Conservation (phyloP, 2,113 vertebrate genomes). For the Zapus hudsonius region DNA sequence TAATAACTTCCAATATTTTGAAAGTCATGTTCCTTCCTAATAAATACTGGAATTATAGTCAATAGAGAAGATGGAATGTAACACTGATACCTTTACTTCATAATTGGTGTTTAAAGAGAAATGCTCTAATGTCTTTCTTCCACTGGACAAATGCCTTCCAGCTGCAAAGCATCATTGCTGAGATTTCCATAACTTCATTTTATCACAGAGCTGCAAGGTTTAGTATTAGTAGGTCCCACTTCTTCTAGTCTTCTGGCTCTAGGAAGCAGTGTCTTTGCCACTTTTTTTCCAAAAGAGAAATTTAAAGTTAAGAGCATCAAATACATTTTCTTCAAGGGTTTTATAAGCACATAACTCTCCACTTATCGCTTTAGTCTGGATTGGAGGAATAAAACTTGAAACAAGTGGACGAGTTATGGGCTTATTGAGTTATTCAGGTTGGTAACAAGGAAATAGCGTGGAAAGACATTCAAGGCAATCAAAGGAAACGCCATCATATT, state of each 20-base stretch:
- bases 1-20: neutral
- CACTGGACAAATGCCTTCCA: neutral
- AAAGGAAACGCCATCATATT: neutral
- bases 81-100: neutral
- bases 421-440: too few species aligned
- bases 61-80: neutral
- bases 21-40: neutral
- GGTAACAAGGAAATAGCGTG: too few species aligned
- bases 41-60: neutral
- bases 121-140: neutral
- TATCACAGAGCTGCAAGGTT: neutral
- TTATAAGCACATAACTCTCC: neutral
- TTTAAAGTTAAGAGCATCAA: neutral
- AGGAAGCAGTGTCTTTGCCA: neutral
- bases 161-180: neutral
- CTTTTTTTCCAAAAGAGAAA: neutral
- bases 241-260: neutral
- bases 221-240: neutral
- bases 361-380: neutral
- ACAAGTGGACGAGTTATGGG: too few species aligned
- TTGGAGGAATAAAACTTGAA: too few species aligned
- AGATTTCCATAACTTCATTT: neutral
- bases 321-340: neutral
- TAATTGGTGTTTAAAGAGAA: neutral
- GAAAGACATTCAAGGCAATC: too few species aligned